Evolutionary conservation across 2,888 invertebrate species (phyloP), one percentile per base, ranked within the genome.

Genomic region (Julus scanicus): DNA sequence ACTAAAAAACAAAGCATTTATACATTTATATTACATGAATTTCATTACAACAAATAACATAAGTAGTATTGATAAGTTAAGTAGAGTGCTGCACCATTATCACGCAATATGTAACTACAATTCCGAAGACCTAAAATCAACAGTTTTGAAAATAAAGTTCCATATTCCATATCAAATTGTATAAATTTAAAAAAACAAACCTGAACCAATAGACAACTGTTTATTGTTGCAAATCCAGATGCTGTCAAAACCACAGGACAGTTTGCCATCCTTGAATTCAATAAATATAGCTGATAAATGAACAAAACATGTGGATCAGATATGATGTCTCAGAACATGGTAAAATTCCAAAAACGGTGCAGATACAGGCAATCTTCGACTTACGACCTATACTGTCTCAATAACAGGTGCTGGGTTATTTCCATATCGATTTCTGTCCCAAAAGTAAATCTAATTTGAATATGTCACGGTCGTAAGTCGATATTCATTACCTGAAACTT

Each of bases 161-260:
- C 1, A 49, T 49, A 49, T 53, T 6, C n/a, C n/a, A 13, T n/a
- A 13, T 57, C 57, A 57, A 17, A 4, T 29, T n/a, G 13, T n/a
- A 1, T 5, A 57, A 57, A 17, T 4, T 3, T 57, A n/a, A 5
- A 29, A 29, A 29, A 29, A 80, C 80, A 80, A 37, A 85, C 85
- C 85, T 85, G 85, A 48, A n/a, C 20, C 29, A 85, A 49, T 39
- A 85, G 29, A 4, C 29, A 2, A 15, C 49, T 85, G 49, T 85
- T 85, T 20, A 85, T 48, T 13, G 85, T 48, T 29, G 85, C 49
- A 49, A 85, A 48, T 20, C 85, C 85, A 0, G 85, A 85, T 8
- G 49, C 44, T 20, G 85, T 85, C 20, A 85, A 20, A n/a, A 49
- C 85, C 15, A 85, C 85, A 1, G 44, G 44, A 13, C 85, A 49